Base-by-base conservation (phyloP, 2,888 invertebrate genomes). In the Coenonympha arcania region DNA sequence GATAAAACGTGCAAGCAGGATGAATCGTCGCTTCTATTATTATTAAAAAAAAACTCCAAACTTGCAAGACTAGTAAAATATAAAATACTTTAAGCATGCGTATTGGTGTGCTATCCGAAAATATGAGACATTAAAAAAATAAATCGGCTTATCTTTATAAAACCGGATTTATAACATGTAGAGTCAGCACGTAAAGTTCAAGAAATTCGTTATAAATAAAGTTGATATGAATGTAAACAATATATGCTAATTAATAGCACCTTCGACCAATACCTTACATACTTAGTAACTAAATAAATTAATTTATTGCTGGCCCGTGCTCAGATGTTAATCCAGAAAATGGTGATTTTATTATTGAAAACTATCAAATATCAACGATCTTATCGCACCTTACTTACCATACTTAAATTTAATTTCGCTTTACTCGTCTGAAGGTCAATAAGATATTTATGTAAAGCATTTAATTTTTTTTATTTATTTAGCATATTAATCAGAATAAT, bases 111-210 rank as follows among this genome's bases (percentile, higher is more conserved):
- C 54, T 60, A 60, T 58, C 48, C 54, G 78, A 79, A 76, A 79
- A 80, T 75, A 73, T 71, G 66, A 64, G 66, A 73, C 69, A 77
- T 76, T 79, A 83, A 84, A 85, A 83, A 83, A 77, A 78, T 75
- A 77, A 86, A 85, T 83, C 85, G 81, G 84, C 84, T 86, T 85
- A 85, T 84, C 85, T 83, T 65, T 83, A 81, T 82, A 80, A 84
- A 83, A 81, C 82, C 78, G 69, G 81, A 80, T 84, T 77, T 79
- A 77, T 73, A 45, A 73, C 67, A 67, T 61, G 83, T 77, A 84
- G 54, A 54, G 81, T 70, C 64, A 59, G 73, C 74, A 74, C 3
- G 54, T 42, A 41, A 45, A 45, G 19, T 20, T 31, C 2, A 36
- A 19, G 19, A 36, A 36, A 20, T n/a, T 36, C 36, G n/a, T 36